Conservation (phyloP, 23 tunicate species). For the Clavelina lepadiformis region DNA sequence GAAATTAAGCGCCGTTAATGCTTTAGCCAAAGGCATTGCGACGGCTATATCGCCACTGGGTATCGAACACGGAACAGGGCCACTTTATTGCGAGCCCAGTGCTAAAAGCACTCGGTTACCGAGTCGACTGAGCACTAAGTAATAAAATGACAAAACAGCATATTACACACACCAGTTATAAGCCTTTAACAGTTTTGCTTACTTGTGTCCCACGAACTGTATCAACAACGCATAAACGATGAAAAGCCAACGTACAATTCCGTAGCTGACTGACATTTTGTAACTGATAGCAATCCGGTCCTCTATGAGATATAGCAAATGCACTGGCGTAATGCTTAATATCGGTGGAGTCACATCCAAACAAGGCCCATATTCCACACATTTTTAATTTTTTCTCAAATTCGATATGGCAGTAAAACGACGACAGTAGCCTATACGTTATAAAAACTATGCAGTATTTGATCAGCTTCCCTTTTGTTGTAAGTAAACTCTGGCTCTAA, state of each 20-base stretch:
- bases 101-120: conserved; percentile 28
- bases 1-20: no score
- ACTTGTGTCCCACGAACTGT: conserved; percentile 59
- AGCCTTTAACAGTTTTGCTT: conserved; percentile 11
- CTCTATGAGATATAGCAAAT: conserved; percentile 39
- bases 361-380: conserved; percentile 84
- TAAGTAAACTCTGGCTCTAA: no score
- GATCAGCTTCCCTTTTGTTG: no score
- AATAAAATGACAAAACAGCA: conserved; percentile 35
- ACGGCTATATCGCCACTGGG: no score
- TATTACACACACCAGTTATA: conserved; percentile 26
- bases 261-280: conserved; percentile 29
- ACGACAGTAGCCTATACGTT: no score
- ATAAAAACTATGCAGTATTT: no score
- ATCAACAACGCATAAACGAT: conserved; percentile 43
- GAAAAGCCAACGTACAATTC: conserved; percentile 43
- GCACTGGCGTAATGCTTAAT: conserved; percentile 35
- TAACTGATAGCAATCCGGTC: conserved; percentile 49
- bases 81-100: no score
- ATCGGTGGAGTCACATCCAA: conserved; percentile 39
- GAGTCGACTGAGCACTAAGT: conserved; percentile 30
- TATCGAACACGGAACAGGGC: no score
- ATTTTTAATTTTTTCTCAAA: no score
- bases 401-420: no score
- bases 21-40: no score